Conservation (phyloP, 2,797 vertebrate species). For the Cercopithecus hamlyni region DNA sequence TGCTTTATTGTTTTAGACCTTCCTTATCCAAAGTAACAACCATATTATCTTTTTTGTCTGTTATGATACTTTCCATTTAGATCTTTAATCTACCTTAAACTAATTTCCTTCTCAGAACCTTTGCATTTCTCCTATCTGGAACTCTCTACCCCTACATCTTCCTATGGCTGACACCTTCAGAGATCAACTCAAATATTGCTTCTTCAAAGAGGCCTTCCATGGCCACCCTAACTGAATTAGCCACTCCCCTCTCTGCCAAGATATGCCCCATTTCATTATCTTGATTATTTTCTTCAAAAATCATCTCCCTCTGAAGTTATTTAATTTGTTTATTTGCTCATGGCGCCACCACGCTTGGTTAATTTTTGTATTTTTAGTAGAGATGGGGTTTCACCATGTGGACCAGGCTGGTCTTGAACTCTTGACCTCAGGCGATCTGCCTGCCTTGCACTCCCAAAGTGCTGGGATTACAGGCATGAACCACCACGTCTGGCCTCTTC, state of each 20-base stretch:
- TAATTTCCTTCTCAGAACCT: constrained; percentile 22
- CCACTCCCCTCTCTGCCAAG: not conserved
- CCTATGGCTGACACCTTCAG: not conserved
- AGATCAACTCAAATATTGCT: constrained; percentile 33
- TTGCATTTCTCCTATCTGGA: not conserved
- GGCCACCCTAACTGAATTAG: not conserved
- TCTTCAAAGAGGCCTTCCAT: not conserved
- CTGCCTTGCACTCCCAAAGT: too few species aligned
- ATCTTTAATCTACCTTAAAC: constrained; percentile 26
- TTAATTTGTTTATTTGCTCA: constrained; percentile 14
- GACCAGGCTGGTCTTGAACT: too few species aligned
- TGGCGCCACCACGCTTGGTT: not conserved
- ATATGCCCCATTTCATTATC: not conserved
- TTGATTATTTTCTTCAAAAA: constrained; percentile 24
- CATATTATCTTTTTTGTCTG: constrained; percentile 1
- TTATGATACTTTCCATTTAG: not conserved
- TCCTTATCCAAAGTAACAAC: constrained; percentile 11
- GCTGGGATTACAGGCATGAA: too few species aligned
- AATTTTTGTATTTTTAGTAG: too few species aligned
- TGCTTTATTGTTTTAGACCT: constrained; percentile 16
- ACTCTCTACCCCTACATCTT: not conserved
- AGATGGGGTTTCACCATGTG: too few species aligned
- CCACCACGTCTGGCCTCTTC: not conserved
- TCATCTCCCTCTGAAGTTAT: constrained; percentile 8
- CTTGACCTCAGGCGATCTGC: too few species aligned